Base-by-base conservation (phyloP, 1,140 invertebrate genomes). In the Caligus rogercresseyi region DNA sequence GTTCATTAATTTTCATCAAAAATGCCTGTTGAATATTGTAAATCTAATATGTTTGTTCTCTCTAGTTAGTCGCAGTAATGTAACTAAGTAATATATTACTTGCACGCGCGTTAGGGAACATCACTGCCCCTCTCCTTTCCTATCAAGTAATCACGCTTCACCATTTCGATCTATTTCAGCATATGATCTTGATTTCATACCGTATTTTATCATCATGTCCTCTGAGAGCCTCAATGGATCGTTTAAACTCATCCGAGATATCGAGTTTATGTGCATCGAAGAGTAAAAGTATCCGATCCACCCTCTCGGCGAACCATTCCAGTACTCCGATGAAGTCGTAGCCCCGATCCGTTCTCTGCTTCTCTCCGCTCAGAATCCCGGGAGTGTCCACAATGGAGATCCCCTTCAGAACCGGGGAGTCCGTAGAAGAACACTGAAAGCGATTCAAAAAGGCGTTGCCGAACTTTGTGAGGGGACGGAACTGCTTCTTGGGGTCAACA, bases 191-290 rank as follows among this genome's bases (percentile, higher is more conserved):
- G n/a, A 51, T 16, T 13, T 51, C 21, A 1, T 60, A 31, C 57
- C 94, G 78, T 67, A 98, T 98, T 79, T 98, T 98, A 71, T 98
- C 94, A 74, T 98, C 94, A 72, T 98, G 94, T 0, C 91, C 89
- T 67, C 87, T 77, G 13, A 98, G 75, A 0, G 90, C 89, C 76
- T 96, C 91, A 67, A 98, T 97, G 16, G 87, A 91, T 67, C 90
- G 75, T 61, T 87, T 77, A 73, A 97, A 96, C 74, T 98, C 95
- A 74, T 98, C 95, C 2, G 92, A 97, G 70, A 99, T 99, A 72
- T 98, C 95, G 16, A 99, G 76, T 74, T 98, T 98, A 75, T 98
- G 94, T 23, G 94, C 94, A 76, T 99, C 94, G 73, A 99, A 98
- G 11, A 98, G 76, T 16, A 99, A 75, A 69, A 99, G 90, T 67